These are phyloP conservation scores for Hemibagrus wyckioides DNA, from an alignment of 2,113 vertebrate genomes.

Conservation along the genomic window DNA sequence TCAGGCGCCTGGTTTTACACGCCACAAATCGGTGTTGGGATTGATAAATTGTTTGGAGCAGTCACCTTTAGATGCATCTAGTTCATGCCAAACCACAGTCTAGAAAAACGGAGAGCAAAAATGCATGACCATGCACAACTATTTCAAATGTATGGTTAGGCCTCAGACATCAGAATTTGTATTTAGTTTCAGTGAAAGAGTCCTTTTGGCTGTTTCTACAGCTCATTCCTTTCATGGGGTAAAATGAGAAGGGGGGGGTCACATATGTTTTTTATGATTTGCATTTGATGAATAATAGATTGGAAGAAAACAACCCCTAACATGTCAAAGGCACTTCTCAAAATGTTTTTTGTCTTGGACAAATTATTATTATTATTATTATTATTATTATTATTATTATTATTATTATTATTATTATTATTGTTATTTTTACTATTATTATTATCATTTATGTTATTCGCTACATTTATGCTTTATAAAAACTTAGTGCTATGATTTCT, in stretches of 20 bases:
- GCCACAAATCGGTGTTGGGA: slow-evolving; percentile 41
- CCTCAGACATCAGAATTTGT: slow-evolving; percentile 50
- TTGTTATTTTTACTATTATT: background rate
- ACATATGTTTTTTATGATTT: slow-evolving; percentile 44
- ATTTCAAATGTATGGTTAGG: slow-evolving; percentile 57
- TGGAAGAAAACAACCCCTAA: slow-evolving; percentile 24
- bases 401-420: background rate
- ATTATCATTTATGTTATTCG: background rate
- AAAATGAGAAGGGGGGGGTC: slow-evolving; percentile 41
- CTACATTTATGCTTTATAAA: background rate
- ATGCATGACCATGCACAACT: slow-evolving; percentile 54
- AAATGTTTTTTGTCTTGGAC: background rate
- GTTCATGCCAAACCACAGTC: slow-evolving; percentile 53
- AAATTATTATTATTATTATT: background rate
- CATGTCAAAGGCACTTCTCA: slow-evolving; percentile 6
- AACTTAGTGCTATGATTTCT: background rate
- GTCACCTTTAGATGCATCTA: slow-evolving; percentile 50
- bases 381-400: background rate
- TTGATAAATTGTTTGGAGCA: slow-evolving; percentile 48
- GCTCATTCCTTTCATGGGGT: slow-evolving; percentile 46
- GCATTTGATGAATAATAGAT: slow-evolving; percentile 37
- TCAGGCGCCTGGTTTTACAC: slow-evolving; percentile 39
- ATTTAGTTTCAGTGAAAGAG: slow-evolving; percentile 51
- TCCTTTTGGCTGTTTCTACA: slow-evolving; percentile 45
- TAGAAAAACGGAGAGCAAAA: slow-evolving; percentile 49